phyloP scores from a whole-genome alignment of 2,797 vertebrate species.

The Iguana delicatissima region DNA sequence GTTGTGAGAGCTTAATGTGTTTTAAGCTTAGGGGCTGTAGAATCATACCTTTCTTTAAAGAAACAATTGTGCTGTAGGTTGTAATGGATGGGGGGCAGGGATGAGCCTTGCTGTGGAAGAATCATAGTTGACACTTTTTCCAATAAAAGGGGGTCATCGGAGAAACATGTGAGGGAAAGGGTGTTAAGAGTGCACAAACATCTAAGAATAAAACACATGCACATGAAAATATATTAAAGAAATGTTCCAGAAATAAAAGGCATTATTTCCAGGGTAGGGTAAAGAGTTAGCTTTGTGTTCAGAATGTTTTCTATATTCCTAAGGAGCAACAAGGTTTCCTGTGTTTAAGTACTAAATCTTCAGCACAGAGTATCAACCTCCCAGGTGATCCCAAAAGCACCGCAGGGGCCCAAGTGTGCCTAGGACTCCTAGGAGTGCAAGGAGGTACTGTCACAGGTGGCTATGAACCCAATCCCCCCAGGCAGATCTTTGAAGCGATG shows the following conservation, averaged over 20 bases:
- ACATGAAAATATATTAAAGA: neutral
- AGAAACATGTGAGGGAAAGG: neutral
- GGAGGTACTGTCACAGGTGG: neutral
- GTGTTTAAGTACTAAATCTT: neutral
- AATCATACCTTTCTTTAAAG: neutral
- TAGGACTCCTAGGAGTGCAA: neutral
- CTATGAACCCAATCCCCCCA: neutral
- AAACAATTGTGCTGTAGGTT: neutral
- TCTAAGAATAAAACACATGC: neutral
- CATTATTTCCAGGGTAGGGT: neutral
- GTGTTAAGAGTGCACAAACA: neutral
- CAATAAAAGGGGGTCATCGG: neutral
- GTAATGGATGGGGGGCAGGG: neutral
- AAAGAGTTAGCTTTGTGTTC: neutral
- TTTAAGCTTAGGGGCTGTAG: slow-evolving; percentile 24
- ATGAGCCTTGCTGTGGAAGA: neutral
- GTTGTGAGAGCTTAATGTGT: slow-evolving; percentile 30
- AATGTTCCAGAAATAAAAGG: neutral
- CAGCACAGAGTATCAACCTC: neutral
- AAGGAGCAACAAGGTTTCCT: neutral
- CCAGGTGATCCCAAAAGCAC: neutral
- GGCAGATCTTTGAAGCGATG: neutral
- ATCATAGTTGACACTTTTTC: neutral
- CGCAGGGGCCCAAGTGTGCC: neutral
- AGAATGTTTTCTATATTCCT: neutral